These are phyloP conservation scores for Agrotis clavis DNA, from an alignment of 2,888 invertebrate species.

Conservation along the genomic window DNA sequence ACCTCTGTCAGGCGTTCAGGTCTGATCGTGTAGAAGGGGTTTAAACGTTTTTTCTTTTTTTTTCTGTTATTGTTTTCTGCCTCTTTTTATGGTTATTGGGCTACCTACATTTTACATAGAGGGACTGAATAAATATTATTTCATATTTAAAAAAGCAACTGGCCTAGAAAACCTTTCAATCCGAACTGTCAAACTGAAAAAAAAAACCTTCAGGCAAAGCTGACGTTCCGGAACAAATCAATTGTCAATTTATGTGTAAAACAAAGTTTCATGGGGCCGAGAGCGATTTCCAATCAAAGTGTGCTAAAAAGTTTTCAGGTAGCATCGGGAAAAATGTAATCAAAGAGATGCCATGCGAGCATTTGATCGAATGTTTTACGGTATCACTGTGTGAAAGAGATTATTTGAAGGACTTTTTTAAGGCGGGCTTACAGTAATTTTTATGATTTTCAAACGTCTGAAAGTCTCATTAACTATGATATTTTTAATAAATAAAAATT, in stretches of 20 bases:
- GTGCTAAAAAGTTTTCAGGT: slow-evolving; percentile 64
- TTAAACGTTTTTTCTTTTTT: too few species aligned
- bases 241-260: slow-evolving; percentile 67
- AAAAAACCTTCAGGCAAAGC: slow-evolving; percentile 1
- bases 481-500: too few species aligned
- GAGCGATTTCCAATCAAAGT: slow-evolving; percentile 77
- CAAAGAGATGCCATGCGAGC: slow-evolving; percentile 55
- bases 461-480: too few species aligned
- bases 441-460: too few species aligned
- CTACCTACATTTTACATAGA: too few species aligned
- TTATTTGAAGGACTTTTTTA: neutral
- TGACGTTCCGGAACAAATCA: slow-evolving; percentile 39
- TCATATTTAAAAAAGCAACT: too few species aligned
- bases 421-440: too few species aligned
- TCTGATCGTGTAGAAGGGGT: too few species aligned
- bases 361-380: slow-evolving; percentile 21
- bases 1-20: too few species aligned
- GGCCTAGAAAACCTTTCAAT: neutral
- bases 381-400: neutral
- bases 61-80: too few species aligned
- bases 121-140: too few species aligned
- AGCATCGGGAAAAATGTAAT: slow-evolving; percentile 71
- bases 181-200: neutral
- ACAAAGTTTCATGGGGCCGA: slow-evolving; percentile 68
- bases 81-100: too few species aligned